Evolutionary conservation across 2,888 invertebrate genomes (phyloP).

Genomic region (Heliothis peltigera): DNA sequence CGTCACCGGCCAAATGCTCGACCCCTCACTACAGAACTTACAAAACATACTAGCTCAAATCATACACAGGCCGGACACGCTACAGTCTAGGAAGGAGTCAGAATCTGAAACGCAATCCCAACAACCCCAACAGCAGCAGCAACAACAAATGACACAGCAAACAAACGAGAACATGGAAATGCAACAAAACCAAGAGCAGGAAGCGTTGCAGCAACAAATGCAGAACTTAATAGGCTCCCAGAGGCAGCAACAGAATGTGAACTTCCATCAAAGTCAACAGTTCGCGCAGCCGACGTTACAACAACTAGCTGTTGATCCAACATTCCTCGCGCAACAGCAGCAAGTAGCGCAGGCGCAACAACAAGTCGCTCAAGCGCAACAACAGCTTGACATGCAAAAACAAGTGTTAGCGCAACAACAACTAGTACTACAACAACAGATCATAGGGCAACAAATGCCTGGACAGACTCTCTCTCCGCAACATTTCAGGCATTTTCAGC

Average conservation of each 20-base stretch:
- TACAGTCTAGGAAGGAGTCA: slow-evolving; percentile 83
- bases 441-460: slow-evolving; percentile 82
- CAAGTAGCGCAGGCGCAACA: slow-evolving; percentile 86
- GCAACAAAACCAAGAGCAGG: slow-evolving; percentile 70
- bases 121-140: slow-evolving; percentile 69
- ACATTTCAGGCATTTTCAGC: slow-evolving; percentile 79
- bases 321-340: slow-evolving; percentile 82
- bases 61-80: slow-evolving; percentile 83
- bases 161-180: slow-evolving; percentile 66
- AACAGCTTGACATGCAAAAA: slow-evolving; percentile 86
- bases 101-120: slow-evolving; percentile 79
- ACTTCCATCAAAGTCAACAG: slow-evolving; percentile 79
- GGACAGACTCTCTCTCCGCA: slow-evolving; percentile 87
- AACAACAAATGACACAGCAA: slow-evolving; percentile 64
- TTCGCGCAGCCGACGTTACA: slow-evolving; percentile 76
- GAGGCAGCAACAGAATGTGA: slow-evolving; percentile 77
- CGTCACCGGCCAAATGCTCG: slow-evolving; percentile 81
- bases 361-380: slow-evolving; percentile 84
- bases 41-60: slow-evolving; percentile 86
- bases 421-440: slow-evolving; percentile 86
- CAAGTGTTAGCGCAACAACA: slow-evolving; percentile 87
- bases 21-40: slow-evolving; percentile 88
- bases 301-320: slow-evolving; percentile 75
- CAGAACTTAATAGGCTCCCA: slow-evolving; percentile 77
- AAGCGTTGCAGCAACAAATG: slow-evolving; percentile 76